These are phyloP conservation scores for Drosophila lacertosa DNA, from an alignment of 1,140 invertebrate genomes.

Conservation along the genomic window DNA sequence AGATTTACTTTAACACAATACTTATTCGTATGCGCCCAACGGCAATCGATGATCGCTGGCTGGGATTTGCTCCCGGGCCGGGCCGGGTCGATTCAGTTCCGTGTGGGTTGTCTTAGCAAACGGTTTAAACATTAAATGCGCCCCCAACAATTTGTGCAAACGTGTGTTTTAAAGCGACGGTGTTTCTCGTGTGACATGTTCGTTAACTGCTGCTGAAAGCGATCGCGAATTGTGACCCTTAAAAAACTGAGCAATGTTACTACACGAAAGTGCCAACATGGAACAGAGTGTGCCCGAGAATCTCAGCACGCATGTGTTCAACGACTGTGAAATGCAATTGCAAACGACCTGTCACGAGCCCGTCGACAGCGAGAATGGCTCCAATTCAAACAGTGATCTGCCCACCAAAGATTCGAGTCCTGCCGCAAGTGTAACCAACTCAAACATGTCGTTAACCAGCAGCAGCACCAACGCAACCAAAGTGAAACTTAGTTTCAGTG, in stretches of 20 bases:
- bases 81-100: conserved; percentile 74
- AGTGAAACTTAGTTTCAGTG: conserved; percentile 81
- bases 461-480: conserved; percentile 52
- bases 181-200: conserved; percentile 32
- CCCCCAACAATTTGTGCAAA: conserved; percentile 3
- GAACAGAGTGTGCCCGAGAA: conserved; percentile 75
- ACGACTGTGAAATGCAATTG: conserved; percentile 56
- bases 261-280: conserved; percentile 64
- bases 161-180: conserved; percentile 53
- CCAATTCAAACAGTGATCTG: conserved; percentile 34
- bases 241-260: conserved; percentile 62
- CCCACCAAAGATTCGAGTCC: conserved; percentile 41
- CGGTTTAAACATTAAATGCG: conserved; percentile 44
- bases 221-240: background rate
- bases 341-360: conserved; percentile 19
- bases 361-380: conserved; percentile 39
- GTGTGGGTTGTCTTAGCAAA: conserved; percentile 77
- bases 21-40: conserved; percentile 51
- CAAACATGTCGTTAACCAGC: conserved; percentile 4
- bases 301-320: conserved; percentile 66
- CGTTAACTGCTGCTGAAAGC: conserved; percentile 5
- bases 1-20: conserved; percentile 70
- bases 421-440: conserved; percentile 2
- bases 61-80: conserved; percentile 46
- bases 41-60: conserved; percentile 70